Evolutionary conservation across 2,797 vertebrate species (phyloP).

Genomic region (Numenius phaeopus): DNA sequence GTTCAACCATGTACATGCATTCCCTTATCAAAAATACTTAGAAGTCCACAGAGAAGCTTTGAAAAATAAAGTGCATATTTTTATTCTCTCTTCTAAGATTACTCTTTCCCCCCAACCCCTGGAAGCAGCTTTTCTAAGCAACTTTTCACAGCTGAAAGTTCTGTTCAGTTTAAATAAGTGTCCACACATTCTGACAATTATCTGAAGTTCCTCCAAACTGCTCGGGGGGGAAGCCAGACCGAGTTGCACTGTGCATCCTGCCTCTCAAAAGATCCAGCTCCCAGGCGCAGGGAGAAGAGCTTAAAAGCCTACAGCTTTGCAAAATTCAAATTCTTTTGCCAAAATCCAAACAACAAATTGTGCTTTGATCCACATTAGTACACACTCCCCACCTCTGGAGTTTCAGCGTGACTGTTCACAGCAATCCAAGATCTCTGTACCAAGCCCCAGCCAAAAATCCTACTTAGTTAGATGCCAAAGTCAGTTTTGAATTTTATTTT

Average conservation of each 20-base stretch:
- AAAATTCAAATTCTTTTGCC: neutral
- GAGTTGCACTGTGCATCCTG: neutral
- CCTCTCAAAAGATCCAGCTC: neutral
- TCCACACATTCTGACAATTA: neutral
- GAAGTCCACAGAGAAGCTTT: neutral
- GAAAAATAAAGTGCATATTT: neutral
- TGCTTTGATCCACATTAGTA: neutral
- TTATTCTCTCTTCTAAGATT: neutral
- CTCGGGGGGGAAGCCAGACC: neutral
- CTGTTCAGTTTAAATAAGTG: neutral
- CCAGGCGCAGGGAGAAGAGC: neutral
- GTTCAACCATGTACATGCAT: neutral
- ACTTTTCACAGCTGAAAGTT: neutral
- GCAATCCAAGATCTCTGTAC: neutral
- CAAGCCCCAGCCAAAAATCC: neutral
- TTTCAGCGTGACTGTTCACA: neutral
- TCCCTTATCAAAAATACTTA: neutral
- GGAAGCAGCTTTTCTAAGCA: neutral
- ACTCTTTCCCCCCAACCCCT: neutral
- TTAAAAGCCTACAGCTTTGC: neutral
- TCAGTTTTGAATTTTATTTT: neutral
- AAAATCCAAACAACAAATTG: neutral
- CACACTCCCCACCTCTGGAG: neutral
- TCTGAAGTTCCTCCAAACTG: slow-evolving; percentile 5
- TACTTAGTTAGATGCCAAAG: neutral